Conservation (phyloP, 2,888 invertebrate species). For the Eubasilissa splendida region DNA sequence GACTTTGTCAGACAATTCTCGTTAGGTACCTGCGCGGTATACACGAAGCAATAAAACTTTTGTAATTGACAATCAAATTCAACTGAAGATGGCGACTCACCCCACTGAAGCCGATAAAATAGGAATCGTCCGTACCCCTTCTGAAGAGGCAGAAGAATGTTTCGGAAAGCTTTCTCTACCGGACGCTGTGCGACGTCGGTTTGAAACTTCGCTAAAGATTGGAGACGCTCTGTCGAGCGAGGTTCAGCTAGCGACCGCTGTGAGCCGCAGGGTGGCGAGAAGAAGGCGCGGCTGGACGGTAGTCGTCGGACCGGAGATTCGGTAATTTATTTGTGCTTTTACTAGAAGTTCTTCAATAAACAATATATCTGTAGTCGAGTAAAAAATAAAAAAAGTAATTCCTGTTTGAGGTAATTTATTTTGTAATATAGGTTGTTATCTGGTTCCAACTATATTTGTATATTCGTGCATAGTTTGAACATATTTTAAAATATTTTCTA, state of each 20-base stretch:
- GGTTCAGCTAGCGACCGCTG: slow-evolving; percentile 46
- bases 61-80: slow-evolving; percentile 1
- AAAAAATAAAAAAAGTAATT: too few relatives aligned
- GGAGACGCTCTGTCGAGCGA: slow-evolving; percentile 8
- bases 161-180: slow-evolving; percentile 48
- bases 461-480: too few relatives aligned
- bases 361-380: too few relatives aligned
- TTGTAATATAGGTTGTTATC: too few relatives aligned
- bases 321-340: slow-evolving; percentile 69
- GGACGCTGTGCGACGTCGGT: slow-evolving; percentile 51
- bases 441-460: too few relatives aligned
- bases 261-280: slow-evolving; percentile 61
- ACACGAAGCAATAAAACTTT: not conserved
- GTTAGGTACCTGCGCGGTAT: too few relatives aligned
- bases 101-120: slow-evolving; percentile 48
- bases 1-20: too few relatives aligned
- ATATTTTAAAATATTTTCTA: too few relatives aligned
- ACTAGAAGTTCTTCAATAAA: too few relatives aligned
- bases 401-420: too few relatives aligned
- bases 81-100: slow-evolving; percentile 44
- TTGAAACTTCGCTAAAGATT: slow-evolving; percentile 40
- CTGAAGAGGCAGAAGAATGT: slow-evolving; percentile 44
- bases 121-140: slow-evolving; percentile 49
- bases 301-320: slow-evolving; percentile 80
- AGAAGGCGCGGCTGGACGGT: slow-evolving; percentile 84